phyloP scores from a whole-genome alignment of 2,797 vertebrate species.

The Synaphobranchus kaupii region DNA sequence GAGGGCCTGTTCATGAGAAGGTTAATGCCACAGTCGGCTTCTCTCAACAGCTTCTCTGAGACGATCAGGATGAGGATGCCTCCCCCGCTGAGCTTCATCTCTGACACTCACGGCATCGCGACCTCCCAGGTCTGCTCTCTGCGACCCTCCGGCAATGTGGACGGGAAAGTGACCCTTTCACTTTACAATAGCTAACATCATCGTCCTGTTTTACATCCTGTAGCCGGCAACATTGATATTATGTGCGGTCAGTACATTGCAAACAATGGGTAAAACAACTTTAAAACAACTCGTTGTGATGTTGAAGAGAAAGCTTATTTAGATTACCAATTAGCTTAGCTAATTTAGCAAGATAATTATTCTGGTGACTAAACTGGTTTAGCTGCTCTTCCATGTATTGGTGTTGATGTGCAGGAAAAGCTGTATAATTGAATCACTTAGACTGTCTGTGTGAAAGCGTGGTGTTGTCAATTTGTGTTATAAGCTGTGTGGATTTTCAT shows the following conservation, averaged over 20 bases:
- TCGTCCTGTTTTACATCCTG: background rate
- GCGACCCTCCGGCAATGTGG: background rate
- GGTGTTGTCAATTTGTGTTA: background rate
- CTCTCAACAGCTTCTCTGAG: background rate
- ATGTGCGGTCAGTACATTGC: background rate
- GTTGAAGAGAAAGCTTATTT: background rate
- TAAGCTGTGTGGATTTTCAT: constrained; percentile 5
- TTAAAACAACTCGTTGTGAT: background rate
- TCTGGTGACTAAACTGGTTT: background rate
- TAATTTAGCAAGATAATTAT: background rate
- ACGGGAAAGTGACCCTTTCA: constrained; percentile 4
- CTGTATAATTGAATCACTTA: background rate
- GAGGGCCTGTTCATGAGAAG: background rate
- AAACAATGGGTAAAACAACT: background rate
- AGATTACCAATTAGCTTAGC: background rate
- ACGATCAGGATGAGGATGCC: background rate
- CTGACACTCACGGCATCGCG: background rate
- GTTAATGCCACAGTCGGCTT: constrained; percentile 25
- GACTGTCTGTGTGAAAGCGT: background rate
- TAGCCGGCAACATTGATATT: background rate
- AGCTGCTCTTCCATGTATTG: background rate
- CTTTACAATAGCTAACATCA: background rate
- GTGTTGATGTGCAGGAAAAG: background rate
- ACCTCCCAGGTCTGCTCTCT: background rate
- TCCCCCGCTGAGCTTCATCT: background rate